phyloP scores from a whole-genome alignment of 2,888 invertebrate species.

The Pristionchus maxplancki region DNA sequence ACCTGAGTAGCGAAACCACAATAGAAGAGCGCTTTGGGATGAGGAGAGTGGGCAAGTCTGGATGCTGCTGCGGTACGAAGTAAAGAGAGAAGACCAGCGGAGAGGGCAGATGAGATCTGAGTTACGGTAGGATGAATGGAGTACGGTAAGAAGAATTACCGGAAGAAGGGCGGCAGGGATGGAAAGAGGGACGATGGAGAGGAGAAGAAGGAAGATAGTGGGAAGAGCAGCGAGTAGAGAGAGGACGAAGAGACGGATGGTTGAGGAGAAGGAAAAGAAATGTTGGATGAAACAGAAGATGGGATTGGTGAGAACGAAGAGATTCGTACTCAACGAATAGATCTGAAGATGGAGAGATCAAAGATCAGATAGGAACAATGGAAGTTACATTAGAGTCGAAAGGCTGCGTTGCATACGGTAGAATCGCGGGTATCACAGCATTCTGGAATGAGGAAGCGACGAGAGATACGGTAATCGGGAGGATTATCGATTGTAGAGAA shows the following conservation, averaged over 20 bases:
- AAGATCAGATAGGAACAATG: neutral
- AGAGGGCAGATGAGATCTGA: constrained; percentile 45
- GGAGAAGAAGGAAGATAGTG: constrained; percentile 34
- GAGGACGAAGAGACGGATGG: constrained; percentile 18
- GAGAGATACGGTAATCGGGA: constrained; percentile 43
- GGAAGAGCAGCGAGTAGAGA: constrained; percentile 35
- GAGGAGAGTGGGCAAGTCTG: constrained; percentile 8
- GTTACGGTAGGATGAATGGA: constrained; percentile 24
- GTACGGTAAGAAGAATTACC: neutral
- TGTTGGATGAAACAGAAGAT: constrained; percentile 52
- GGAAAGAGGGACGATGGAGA: neutral
- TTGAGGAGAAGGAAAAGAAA: constrained; percentile 48
- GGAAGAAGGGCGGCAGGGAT: constrained; percentile 35
- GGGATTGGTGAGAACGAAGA: constrained; percentile 51
- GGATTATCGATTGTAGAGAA: neutral
- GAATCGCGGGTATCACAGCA: constrained; percentile 28
- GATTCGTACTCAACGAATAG: constrained; percentile 23
- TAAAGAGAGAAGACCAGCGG: constrained; percentile 50
- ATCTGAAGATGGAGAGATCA: constrained; percentile 33
- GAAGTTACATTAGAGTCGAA: neutral
- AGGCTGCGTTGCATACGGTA: constrained; percentile 24
- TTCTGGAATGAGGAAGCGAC: constrained; percentile 46
- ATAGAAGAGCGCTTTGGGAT: constrained; percentile 27
- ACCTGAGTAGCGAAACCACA: constrained; percentile 52
- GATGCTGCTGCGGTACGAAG: constrained; percentile 48